Percentiles rank a stretch among this genome's conserved stretches.
Conservation (phyloP, 2,888 invertebrate genomes). For the Mimas tiliae region DNA sequence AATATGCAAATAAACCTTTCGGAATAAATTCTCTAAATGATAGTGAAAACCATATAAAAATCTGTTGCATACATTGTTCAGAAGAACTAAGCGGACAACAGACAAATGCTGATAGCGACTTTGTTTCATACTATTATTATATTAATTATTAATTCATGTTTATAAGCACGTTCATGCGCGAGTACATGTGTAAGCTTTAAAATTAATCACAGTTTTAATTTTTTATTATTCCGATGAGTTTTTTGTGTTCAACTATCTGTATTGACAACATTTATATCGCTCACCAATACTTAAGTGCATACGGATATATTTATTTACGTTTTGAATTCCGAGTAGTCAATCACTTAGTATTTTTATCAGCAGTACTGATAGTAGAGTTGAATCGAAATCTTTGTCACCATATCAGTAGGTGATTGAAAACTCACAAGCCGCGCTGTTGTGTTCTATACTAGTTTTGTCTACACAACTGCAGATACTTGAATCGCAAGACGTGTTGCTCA, state of each 20-base stretch:
- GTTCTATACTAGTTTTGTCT: not conserved
- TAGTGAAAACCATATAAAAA: no score
- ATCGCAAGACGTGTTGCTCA: not conserved
- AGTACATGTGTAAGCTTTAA: no score
- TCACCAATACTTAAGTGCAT: constrained; percentile 19
- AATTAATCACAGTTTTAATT: constrained; percentile 20
- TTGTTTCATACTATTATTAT: no score
- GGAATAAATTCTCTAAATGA: no score
- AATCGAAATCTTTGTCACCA: constrained; percentile 61
- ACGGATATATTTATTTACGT: constrained; percentile 43
- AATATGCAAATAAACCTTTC: no score
- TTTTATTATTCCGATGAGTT: constrained; percentile 30
- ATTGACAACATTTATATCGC: constrained; percentile 26
- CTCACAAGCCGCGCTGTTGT: constrained; percentile 10
- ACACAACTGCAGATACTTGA: not conserved
- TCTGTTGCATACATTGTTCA: no score
- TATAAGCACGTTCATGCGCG: no score
- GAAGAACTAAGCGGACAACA: no score
- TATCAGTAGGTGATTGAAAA: constrained; percentile 19
- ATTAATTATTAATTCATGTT: no score
- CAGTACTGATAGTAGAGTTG: constrained; percentile 49
- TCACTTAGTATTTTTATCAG: constrained; percentile 62
- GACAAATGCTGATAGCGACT: no score
- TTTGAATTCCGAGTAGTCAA: constrained; percentile 62
- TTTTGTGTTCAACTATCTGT: constrained; percentile 25